These are phyloP conservation scores for Scaptomyza montana DNA, from an alignment of 1,140 invertebrate genomes.

Conservation along the genomic window DNA sequence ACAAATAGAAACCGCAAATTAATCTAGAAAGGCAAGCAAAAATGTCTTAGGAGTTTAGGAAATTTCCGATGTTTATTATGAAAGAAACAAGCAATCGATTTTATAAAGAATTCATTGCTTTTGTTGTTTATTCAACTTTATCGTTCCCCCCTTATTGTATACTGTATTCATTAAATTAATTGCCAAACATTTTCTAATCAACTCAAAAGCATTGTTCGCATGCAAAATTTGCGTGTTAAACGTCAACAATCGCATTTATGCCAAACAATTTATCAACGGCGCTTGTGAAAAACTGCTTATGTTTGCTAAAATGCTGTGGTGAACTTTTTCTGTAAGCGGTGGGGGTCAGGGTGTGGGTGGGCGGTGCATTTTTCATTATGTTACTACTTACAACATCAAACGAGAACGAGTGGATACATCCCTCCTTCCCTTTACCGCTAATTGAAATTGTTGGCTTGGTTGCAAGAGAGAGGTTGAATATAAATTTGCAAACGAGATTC, in stretches of 20 bases:
- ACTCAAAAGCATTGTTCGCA: conserved; percentile 13
- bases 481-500: conserved; percentile 34
- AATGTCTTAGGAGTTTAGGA: background rate
- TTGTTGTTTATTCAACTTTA: too few species aligned
- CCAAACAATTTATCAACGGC: conserved; percentile 20
- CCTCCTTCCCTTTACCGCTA: conserved; percentile 23
- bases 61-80: background rate
- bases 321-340: conserved; percentile 3
- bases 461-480: conserved; percentile 17
- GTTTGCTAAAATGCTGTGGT: conserved; percentile 38
- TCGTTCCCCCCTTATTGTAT: too few species aligned
- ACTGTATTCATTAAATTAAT: background rate
- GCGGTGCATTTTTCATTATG: conserved; percentile 41
- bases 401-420: background rate
- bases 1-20: background rate
- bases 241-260: too few species aligned
- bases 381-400: conserved; percentile 9
- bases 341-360: too few species aligned
- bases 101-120: too few species aligned
- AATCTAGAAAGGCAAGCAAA: background rate
- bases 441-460: conserved; percentile 57
- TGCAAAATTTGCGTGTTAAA: background rate
- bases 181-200: conserved; percentile 26
- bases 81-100: background rate
- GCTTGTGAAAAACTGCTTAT: conserved; percentile 52